Evolutionary conservation across 2,888 invertebrate species (phyloP), one percentile per base, ranked within the genome.

Genomic region (Leptinotarsa tumamoca): DNA sequence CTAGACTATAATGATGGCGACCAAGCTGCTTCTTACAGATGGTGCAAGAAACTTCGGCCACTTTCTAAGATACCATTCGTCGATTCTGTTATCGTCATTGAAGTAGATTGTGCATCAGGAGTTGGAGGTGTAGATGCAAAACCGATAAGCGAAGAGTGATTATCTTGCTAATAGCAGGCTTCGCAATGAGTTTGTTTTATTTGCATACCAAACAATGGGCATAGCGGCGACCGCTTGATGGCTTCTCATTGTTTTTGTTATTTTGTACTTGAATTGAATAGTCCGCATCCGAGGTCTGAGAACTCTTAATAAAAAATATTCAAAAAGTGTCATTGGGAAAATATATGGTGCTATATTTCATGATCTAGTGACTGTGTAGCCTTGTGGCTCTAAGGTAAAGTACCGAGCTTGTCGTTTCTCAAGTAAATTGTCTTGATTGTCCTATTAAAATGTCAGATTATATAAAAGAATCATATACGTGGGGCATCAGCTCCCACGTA

Each of bases 1-100:
- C 43, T 10, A 43, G 43, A 43, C 43, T 43, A 10, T 43, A 43
- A 43, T 10, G 18, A 52, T 33, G 54, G 15, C 67, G 50, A 4
- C 43, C 23, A 43, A 63, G 71, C 72, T 75, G 74, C 77, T 74
- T 69, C 58, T 71, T 69, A 58, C 51, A 67, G 43, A 76, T 76
- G 54, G 76, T 74, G 76, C 56, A 68, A 71, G 63, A 51, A 54
- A 76, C 73, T 63, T 52, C 71, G 67, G 21, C 73, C 67, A 78
- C 78, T 78, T 78, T 78, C 78, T 78, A 78, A 78, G 73, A 72
- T 72, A 72, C 68, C 58, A 76, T 76, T 78, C 73, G 77, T 71
- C 50, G 52, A 74, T 72, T 76, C 71, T 74, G 73, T 66, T 73
- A 76, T 68, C 72, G 63, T 71, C 58, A 73, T 69, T 71, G 66